Evolutionary conservation across 2,888 invertebrate genomes (phyloP).

Genomic region (Xestoiulus laeticollis): DNA sequence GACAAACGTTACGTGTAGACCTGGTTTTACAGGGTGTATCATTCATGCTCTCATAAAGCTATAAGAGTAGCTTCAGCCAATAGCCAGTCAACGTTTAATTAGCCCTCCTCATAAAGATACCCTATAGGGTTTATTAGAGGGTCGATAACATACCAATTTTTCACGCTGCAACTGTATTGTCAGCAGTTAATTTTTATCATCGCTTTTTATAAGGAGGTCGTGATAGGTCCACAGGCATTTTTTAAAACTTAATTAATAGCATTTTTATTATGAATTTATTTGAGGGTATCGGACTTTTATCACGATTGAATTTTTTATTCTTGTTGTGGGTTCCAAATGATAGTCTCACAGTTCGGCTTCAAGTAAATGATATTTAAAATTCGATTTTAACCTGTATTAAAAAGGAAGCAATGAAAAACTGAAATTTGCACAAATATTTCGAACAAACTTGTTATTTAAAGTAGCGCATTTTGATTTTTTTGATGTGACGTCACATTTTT

Average conservation of each 20-base stretch:
- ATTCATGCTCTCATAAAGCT: no score
- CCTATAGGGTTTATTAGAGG: background rate
- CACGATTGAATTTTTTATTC: background rate
- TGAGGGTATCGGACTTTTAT: conserved; percentile 23
- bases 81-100: background rate
- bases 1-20: no score
- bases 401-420: no score
- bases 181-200: background rate
- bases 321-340: background rate
- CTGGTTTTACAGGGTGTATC: no score
- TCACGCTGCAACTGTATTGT: conserved; percentile 17
- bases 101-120: background rate
- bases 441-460: no score
- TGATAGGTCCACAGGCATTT: conserved; percentile 8
- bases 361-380: no score
- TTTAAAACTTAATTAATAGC: background rate
- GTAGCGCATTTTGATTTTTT: no score
- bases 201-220: background rate
- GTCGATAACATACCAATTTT: background rate
- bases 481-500: no score
- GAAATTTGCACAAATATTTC: no score
- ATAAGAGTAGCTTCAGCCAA: no score
- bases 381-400: no score
- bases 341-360: background rate
- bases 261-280: conserved; percentile 17